These are phyloP conservation scores for Pollicipes pollicipes DNA, from an alignment of 1,140 invertebrate species.

Conservation along the genomic window DNA sequence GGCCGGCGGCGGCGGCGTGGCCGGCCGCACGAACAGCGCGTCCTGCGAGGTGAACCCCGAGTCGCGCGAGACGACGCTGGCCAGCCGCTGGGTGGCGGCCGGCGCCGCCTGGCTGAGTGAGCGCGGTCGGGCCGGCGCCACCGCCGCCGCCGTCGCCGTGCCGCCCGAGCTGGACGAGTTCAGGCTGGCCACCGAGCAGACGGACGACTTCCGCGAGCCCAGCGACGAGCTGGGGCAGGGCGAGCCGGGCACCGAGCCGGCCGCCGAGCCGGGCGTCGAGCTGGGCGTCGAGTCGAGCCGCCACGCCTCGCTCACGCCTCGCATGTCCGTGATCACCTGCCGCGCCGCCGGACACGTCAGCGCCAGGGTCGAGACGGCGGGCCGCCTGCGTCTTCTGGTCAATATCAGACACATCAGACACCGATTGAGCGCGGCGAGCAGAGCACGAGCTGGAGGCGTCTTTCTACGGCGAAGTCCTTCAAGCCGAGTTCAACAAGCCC, in stretches of 20 bases:
- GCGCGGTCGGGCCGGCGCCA: constrained; percentile 38
- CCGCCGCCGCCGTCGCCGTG: constrained; percentile 53
- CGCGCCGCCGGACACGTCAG: too few relatives aligned
- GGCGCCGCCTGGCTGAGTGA: constrained; percentile 39
- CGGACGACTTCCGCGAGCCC: constrained; percentile 74
- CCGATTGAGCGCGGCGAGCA: too few relatives aligned
- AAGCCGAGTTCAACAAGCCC: too few relatives aligned
- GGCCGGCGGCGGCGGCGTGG: background rate
- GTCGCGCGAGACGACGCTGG: constrained; percentile 70
- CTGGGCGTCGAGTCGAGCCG: constrained; percentile 30
- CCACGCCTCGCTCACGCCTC: background rate
- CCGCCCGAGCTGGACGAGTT: constrained; percentile 51
- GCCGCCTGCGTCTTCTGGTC: too few relatives aligned
- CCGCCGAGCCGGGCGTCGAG: constrained; percentile 23
- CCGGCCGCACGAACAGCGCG: constrained; percentile 48
- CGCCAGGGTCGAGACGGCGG: too few relatives aligned
- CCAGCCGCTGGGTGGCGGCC: constrained; percentile 33
- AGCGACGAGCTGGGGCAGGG: constrained; percentile 44
- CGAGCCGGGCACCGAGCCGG: constrained; percentile 38
- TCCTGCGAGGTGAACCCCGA: constrained; percentile 82
- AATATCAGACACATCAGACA: too few relatives aligned
- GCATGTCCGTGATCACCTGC: constrained; percentile 4
- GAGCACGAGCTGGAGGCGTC: too few relatives aligned
- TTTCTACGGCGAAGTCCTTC: too few relatives aligned
- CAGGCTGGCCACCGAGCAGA: constrained; percentile 80